These are phyloP conservation scores for Hypomecis punctinalis DNA, from an alignment of 2,888 invertebrate species.

Conservation along the genomic window DNA sequence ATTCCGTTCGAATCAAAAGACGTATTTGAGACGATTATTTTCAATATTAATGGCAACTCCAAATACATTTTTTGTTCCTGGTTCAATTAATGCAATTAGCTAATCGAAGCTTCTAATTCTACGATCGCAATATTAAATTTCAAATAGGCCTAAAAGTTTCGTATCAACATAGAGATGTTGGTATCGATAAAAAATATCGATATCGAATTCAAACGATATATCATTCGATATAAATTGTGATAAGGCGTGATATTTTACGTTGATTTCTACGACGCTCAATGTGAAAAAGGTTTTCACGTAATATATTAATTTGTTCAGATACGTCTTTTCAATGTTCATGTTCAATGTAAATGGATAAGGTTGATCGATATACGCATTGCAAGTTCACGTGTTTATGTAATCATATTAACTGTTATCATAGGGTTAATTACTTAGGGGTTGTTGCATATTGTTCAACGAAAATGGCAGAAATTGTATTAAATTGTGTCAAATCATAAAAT, in stretches of 20 bases:
- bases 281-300: conserved; percentile 16
- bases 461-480: conserved; percentile 32
- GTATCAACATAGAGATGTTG: conserved; percentile 9
- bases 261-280: conserved; percentile 38
- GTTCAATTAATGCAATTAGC: neutral
- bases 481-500: conserved; percentile 22
- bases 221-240: conserved; percentile 27
- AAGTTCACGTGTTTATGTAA: conserved; percentile 76
- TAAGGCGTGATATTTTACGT: conserved; percentile 26
- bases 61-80: conserved; percentile 14
- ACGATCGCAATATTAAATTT: conserved; percentile 1
- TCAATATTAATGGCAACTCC: conserved; percentile 15
- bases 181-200: conserved; percentile 31
- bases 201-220: conserved; percentile 26
- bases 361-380: conserved; percentile 64
- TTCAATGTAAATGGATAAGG: conserved; percentile 53
- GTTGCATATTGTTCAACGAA: conserved; percentile 74
- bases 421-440: conserved; percentile 66
- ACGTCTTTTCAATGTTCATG: conserved; percentile 58
- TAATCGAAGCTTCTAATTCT: too few relatives aligned
- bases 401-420: conserved; percentile 75
- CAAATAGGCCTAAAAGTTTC: conserved; percentile 25
- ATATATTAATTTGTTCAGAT: conserved; percentile 46
- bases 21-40: conserved; percentile 54
- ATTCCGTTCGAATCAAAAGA: conserved; percentile 52